Base-by-base conservation (phyloP, 1,140 invertebrate genomes). In the Polypedilum vanderplanki region DNA sequence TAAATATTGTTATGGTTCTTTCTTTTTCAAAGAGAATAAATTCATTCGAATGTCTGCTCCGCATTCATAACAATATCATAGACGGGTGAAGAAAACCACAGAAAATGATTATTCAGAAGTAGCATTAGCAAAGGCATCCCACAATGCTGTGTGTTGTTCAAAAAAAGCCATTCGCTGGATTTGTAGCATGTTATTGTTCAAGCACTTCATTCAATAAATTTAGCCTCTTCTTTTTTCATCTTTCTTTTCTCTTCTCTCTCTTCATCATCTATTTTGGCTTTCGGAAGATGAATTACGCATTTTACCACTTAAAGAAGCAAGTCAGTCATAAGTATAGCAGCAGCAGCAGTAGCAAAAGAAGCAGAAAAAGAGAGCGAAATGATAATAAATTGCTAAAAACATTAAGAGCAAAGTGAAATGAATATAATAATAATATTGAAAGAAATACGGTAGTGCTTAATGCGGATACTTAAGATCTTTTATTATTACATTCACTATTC, bases 231-330 rank as follows among this genome's bases (percentile, higher is more conserved):
- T n/a, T 57, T 15, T n/a, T 46, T 46, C 15, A 46, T 10, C 41
- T 46, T 10, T 46, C 41, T 46, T 46, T 46, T 46, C 9, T 10
- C 15, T 15, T 46, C 41, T 15, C 8, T 57, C 3, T 12, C n/a
- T 57, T 57, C 46, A 57, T 57, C n/a, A 57, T 57, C 12, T n/a
- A 57, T 57, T 57, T 57, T 57, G 7, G 12, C 3, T 57, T 57
- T 57, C 46, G n/a, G n/a, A n/a, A 57, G 46, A 57, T 57, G 46
- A 57, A 57, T 57, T 57, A 57, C 46, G 46, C 46, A 57, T 57
- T 57, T 33, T 5, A n/a, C 46, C 46, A 57, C 46, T 33, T 5
- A 5, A 33, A 33, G 24, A 1, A 33, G 24, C 24, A 33, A 33
- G 24, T 57, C 15, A 33, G 24, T 57, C 15, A 12, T n/a, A 57